Conservation (phyloP, 2,888 invertebrate species). For the Andricus quercusramuli region DNA sequence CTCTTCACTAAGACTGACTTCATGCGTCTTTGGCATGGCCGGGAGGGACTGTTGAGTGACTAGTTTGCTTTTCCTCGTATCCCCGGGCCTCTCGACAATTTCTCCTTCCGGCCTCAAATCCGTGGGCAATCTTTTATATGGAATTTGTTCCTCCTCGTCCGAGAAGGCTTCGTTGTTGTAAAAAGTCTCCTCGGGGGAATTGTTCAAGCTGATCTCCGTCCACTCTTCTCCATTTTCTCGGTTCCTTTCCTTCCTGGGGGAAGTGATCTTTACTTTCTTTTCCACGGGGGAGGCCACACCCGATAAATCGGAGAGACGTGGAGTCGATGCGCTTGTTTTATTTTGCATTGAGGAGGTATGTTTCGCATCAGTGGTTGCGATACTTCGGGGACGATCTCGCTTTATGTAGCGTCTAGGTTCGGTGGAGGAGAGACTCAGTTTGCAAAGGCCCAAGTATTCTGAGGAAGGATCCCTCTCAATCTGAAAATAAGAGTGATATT, state of each 20-base stretch:
- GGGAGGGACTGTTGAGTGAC: conserved; percentile 80
- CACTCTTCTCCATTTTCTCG: conserved; percentile 82
- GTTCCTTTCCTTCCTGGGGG: conserved; percentile 57
- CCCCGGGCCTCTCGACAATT: conserved; percentile 32
- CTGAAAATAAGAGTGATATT: conserved; percentile 56
- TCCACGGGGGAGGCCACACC: conserved; percentile 62
- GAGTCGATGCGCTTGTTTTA: conserved; percentile 67
- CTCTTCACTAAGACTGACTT: conserved; percentile 66
- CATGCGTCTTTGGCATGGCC: conserved; percentile 72
- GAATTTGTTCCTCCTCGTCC: conserved; percentile 78
- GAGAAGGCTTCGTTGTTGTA: conserved; percentile 80
- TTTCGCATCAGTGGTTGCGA: conserved; percentile 69
- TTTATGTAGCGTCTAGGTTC: conserved; percentile 76
- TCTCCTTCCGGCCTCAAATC: conserved; percentile 69
- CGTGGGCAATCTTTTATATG: conserved; percentile 78
- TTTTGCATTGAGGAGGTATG: conserved; percentile 64
- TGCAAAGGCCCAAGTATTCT: conserved; percentile 72
- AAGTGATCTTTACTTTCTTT: conserved; percentile 65
- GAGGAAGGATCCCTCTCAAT: conserved; percentile 69
- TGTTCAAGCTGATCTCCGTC: conserved; percentile 87
- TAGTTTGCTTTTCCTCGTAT: conserved; percentile 70
- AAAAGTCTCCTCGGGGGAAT: conserved; percentile 84
- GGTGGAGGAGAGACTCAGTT: conserved; percentile 71
- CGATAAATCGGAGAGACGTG: conserved; percentile 70
- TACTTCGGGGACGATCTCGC: conserved; percentile 73